Conservation (phyloP, 2,888 invertebrate species). For the Hololepta plana region DNA sequence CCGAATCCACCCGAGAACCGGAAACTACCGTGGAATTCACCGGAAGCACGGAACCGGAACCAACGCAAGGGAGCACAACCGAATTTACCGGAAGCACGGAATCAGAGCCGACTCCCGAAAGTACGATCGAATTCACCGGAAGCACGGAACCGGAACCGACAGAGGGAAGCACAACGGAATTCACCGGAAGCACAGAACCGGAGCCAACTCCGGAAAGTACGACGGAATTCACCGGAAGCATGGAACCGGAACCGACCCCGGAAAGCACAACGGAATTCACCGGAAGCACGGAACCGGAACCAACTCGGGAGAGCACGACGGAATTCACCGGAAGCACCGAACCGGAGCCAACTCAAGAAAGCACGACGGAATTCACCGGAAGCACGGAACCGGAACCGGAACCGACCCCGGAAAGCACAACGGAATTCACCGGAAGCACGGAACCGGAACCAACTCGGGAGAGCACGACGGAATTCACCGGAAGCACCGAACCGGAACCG, state of each 20-base stretch:
- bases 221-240: conserved; percentile 8
- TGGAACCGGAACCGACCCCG: conserved; percentile 6
- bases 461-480: conserved; percentile 12
- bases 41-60: conserved; percentile 9
- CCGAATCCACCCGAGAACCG: conserved; percentile 10
- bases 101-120: conserved; percentile 4
- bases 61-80: conserved; percentile 9
- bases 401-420: conserved; percentile 8
- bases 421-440: conserved; percentile 18
- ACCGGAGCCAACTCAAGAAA: conserved; percentile 8
- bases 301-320: conserved; percentile 11
- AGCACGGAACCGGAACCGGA: conserved; percentile 5
- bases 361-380: conserved; percentile 8
- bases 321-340: conserved; percentile 14
- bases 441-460: conserved; percentile 6
- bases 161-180: conserved; percentile 2
- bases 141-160: conserved; percentile 2
- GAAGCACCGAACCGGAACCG: conserved; percentile 9
- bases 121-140: conserved; percentile 6
- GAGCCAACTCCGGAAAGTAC: conserved; percentile 5
- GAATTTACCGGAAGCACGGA: conserved; percentile 8
- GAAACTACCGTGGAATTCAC: conserved; percentile 9
- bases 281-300: conserved; percentile 8
- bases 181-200: conserved; percentile 7
- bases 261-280: conserved; percentile 6